These are phyloP conservation scores for Cyrtonyx montezumae DNA, from an alignment of 2,113 vertebrate genomes.

Conservation along the genomic window DNA sequence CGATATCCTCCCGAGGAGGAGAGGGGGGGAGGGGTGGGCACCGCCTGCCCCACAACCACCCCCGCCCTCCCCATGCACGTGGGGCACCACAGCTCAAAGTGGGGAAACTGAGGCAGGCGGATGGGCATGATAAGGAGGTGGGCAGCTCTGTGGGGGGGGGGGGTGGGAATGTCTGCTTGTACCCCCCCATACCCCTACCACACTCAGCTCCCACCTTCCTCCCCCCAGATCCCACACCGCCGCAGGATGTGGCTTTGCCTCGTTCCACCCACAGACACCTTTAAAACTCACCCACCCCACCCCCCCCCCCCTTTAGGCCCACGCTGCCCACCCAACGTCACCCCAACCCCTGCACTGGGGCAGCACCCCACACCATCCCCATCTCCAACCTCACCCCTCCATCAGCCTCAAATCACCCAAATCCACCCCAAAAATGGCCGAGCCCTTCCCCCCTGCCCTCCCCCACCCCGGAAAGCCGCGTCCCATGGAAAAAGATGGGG, in stretches of 20 bases:
- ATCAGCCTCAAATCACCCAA: neutral
- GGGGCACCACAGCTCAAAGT: neutral
- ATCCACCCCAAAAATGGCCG: neutral
- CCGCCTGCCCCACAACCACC: neutral
- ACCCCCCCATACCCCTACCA: neutral
- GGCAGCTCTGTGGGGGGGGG: neutral
- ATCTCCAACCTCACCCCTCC: too few relatives aligned
- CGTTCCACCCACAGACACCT: neutral
- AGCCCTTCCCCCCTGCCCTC: neutral
- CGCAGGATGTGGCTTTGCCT: conserved; percentile 38
- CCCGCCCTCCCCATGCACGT: rapidly evolving
- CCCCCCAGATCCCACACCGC: neutral
- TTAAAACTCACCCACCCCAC: neutral
- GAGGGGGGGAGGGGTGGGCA: neutral
- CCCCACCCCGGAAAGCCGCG: neutral
- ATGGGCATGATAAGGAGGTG: neutral
- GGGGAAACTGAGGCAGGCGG: neutral
- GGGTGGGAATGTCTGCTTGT: neutral
- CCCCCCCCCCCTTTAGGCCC: too few relatives aligned
- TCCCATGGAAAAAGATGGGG: neutral
- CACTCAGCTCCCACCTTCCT: neutral
- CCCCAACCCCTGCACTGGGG: too few relatives aligned
- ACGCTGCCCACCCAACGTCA: neutral
- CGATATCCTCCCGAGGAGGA: neutral
- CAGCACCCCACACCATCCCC: too few relatives aligned